A percentile compares a stretch with the other conserved stretches of the same genome.
Conservation (phyloP, 2,113 vertebrate genomes). For the Entelurus aequoreus region DNA sequence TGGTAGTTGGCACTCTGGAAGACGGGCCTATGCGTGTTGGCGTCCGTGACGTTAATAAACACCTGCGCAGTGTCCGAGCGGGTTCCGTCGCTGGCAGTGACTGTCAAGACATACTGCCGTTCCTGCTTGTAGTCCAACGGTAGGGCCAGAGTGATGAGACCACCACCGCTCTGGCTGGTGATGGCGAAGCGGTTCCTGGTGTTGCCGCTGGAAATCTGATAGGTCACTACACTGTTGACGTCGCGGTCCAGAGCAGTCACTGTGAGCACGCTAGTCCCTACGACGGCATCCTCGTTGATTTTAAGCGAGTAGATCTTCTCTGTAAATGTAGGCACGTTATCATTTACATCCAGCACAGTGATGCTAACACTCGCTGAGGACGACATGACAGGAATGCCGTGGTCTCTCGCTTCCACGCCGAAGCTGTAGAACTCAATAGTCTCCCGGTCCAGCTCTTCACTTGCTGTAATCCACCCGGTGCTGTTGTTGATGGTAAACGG, state of each 20-base stretch:
- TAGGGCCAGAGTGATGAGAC: conserved; percentile 87
- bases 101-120: conserved; percentile 87
- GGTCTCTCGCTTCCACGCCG: conserved; percentile 88
- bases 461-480: conserved; percentile 91
- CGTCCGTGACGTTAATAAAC: conserved; percentile 92
- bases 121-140: conserved; percentile 97
- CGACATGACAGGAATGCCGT: conserved; percentile 82
- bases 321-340: conserved; percentile 88
- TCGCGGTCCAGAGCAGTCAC: conserved; percentile 86
- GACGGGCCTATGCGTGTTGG: conserved; percentile 92
- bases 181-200: conserved; percentile 95
- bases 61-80: conserved; percentile 86
- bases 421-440: conserved; percentile 87
- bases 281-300: conserved; percentile 87
- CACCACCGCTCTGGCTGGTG: conserved; percentile 92
- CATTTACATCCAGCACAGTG: conserved; percentile 89
- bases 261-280: conserved; percentile 89
- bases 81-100: conserved; percentile 90
- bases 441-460: conserved; percentile 85
- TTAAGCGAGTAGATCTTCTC: conserved; percentile 87
- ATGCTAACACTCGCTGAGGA: conserved; percentile 93
- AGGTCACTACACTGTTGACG: conserved; percentile 91
- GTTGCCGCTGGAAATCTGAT: conserved; percentile 95
- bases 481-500: conserved; percentile 93
- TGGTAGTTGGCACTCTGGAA: conserved; percentile 93